Evolutionary conservation across 2,888 invertebrate genomes (phyloP).

Genomic region (Cloeon dipterum): DNA sequence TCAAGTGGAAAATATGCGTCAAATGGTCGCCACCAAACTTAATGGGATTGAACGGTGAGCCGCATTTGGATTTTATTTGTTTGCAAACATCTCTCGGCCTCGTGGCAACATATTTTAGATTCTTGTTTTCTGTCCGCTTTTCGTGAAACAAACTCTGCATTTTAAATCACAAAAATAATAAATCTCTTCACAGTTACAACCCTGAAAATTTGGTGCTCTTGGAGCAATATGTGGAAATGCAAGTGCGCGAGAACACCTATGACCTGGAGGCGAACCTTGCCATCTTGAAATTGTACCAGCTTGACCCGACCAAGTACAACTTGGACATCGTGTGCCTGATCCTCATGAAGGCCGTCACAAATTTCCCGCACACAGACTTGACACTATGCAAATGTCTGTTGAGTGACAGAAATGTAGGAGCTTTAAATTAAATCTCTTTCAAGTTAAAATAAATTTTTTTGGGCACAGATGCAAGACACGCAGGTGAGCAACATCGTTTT

Average conservation of each 20-base stretch:
- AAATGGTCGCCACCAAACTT: slow-evolving; percentile 64
- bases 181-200: slow-evolving; percentile 48
- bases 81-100: too few relatives aligned
- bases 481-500: slow-evolving; percentile 74
- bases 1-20: slow-evolving; percentile 54
- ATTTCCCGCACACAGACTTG: slow-evolving; percentile 93
- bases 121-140: too few relatives aligned
- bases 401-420: slow-evolving; percentile 47
- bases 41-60: slow-evolving; percentile 77
- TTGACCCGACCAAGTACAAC: slow-evolving; percentile 74
- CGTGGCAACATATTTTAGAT: slow-evolving; percentile 2
- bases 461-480: slow-evolving; percentile 49
- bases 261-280: slow-evolving; percentile 95
- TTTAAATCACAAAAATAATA: slow-evolving; percentile 1
- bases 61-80: too few relatives aligned
- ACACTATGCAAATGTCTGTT: slow-evolving; percentile 92
- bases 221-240: slow-evolving; percentile 81
- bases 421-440: too few relatives aligned
- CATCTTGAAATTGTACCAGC: slow-evolving; percentile 88
- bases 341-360: slow-evolving; percentile 83
- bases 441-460: slow-evolving; percentile 5
- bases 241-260: slow-evolving; percentile 80
- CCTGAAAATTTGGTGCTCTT: slow-evolving; percentile 80
- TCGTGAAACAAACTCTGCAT: neutral
- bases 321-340: slow-evolving; percentile 70